Evolutionary conservation across 1,140 invertebrate species (phyloP).

Genomic region (Drosophila varians): DNA sequence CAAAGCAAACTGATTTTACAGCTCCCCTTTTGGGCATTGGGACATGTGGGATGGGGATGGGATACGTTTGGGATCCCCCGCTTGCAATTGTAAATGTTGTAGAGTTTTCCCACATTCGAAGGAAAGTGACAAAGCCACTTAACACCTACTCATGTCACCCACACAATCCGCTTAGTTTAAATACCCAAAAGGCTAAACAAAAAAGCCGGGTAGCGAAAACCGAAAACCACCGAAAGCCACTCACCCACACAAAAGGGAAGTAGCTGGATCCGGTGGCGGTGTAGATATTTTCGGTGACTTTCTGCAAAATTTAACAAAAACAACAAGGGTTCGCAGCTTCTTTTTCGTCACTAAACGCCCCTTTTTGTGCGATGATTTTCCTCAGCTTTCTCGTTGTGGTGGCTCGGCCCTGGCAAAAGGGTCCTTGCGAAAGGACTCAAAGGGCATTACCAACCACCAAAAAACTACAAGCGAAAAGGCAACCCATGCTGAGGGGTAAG

Average conservation of each 20-base stretch:
- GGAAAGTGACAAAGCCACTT: conserved; percentile 79
- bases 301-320: conserved; percentile 82
- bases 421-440: conserved; percentile 6
- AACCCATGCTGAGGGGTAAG: conserved; percentile 24
- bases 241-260: conserved; percentile 25
- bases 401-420: conserved; percentile 17
- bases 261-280: conserved; percentile 11
- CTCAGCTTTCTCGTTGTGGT: conserved; percentile 31
- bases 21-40: neutral
- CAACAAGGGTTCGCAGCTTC: conserved; percentile 62
- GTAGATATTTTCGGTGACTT: conserved; percentile 61
- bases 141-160: conserved; percentile 81
- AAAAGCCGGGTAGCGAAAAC: conserved; percentile 36
- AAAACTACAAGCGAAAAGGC: conserved; percentile 55
- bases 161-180: conserved; percentile 81
- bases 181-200: conserved; percentile 80
- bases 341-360: conserved; percentile 72
- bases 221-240: conserved; percentile 49
- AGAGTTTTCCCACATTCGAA: conserved; percentile 52
- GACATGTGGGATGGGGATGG: no score
- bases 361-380: conserved; percentile 73
- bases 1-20: conserved; percentile 43
- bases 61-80: neutral
- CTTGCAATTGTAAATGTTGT: conserved; percentile 13
- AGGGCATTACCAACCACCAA: conserved; percentile 58